These are phyloP conservation scores for Drosophila equinoxialis DNA, from an alignment of 1,140 invertebrate genomes.

Conservation along the genomic window DNA sequence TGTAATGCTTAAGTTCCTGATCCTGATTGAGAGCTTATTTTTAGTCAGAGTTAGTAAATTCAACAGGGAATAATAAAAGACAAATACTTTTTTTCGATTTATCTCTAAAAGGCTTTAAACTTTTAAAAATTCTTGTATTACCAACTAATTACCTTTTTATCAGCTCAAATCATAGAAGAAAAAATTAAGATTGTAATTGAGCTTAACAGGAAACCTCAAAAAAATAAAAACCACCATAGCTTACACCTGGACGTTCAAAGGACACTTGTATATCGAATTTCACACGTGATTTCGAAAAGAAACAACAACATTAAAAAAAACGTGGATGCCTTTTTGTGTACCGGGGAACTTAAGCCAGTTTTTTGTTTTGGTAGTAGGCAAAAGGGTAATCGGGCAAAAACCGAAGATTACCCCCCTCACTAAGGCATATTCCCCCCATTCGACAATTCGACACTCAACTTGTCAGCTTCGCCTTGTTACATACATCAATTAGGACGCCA, in stretches of 20 bases:
- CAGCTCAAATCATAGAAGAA: slow-evolving; percentile 27
- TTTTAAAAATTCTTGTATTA: too few relatives aligned
- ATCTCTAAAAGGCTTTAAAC: too few relatives aligned
- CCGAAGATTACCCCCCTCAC: slow-evolving; percentile 56
- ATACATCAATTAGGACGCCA: slow-evolving; percentile 67
- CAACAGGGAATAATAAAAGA: too few relatives aligned
- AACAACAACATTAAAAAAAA: slow-evolving; percentile 16
- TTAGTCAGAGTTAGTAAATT: too few relatives aligned
- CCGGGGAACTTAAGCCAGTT: slow-evolving; percentile 47
- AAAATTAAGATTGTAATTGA: slow-evolving; percentile 80
- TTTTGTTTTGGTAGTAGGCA: slow-evolving; percentile 38
- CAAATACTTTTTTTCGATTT: too few relatives aligned
- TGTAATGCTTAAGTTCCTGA: too few relatives aligned
- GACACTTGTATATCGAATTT: slow-evolving; percentile 71
- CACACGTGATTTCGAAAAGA: slow-evolving; percentile 71
- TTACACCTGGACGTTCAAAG: slow-evolving; percentile 55
- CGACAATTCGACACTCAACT: slow-evolving; percentile 47
- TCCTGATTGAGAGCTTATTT: too few relatives aligned
- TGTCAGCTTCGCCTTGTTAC: slow-evolving; percentile 60
- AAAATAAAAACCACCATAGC: slow-evolving; percentile 43
- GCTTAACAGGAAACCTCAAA: slow-evolving; percentile 82
- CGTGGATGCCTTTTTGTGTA: slow-evolving; percentile 1
- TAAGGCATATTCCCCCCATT: background rate
- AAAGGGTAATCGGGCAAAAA: slow-evolving; percentile 73
- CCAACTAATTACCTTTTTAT: background rate